These are phyloP conservation scores for Laticauda colubrina DNA, from an alignment of 2,113 vertebrate species.

Conservation along the genomic window DNA sequence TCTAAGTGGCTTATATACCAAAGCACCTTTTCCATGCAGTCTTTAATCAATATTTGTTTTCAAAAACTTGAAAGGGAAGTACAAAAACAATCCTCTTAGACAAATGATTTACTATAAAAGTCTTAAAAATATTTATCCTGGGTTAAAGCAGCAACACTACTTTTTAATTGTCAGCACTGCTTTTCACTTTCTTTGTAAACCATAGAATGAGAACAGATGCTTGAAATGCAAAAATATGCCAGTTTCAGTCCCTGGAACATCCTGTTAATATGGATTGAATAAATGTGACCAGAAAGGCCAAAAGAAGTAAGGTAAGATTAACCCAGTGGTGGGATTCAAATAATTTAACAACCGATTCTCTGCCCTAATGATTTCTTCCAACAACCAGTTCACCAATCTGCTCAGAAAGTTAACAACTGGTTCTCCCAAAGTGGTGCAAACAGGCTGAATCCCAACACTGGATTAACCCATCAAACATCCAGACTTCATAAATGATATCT, in stretches of 20 bases:
- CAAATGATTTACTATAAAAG: neutral
- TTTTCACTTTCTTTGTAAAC: neutral
- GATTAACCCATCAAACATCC: neutral
- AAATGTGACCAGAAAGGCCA: neutral
- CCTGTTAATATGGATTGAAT: neutral
- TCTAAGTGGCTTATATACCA: constrained; percentile 1
- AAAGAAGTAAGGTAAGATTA: neutral
- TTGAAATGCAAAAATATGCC: neutral
- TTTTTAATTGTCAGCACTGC: neutral
- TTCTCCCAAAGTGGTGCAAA: too few relatives aligned
- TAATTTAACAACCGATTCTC: too few relatives aligned
- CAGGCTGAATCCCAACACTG: too few relatives aligned
- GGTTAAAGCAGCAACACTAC: neutral
- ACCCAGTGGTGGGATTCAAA: neutral
- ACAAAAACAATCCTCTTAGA: neutral
- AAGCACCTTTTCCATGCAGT: neutral
- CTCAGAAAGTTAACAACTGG: too few relatives aligned
- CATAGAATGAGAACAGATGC: neutral
- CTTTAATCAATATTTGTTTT: constrained; percentile 13
- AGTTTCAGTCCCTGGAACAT: neutral
- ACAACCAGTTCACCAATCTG: too few relatives aligned
- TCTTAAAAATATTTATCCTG: neutral
- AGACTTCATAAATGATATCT: neutral
- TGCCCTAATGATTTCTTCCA: too few relatives aligned
- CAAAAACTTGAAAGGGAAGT: neutral